Conservation (phyloP, 1,140 invertebrate genomes). For the Homalodisca vitripennis region DNA sequence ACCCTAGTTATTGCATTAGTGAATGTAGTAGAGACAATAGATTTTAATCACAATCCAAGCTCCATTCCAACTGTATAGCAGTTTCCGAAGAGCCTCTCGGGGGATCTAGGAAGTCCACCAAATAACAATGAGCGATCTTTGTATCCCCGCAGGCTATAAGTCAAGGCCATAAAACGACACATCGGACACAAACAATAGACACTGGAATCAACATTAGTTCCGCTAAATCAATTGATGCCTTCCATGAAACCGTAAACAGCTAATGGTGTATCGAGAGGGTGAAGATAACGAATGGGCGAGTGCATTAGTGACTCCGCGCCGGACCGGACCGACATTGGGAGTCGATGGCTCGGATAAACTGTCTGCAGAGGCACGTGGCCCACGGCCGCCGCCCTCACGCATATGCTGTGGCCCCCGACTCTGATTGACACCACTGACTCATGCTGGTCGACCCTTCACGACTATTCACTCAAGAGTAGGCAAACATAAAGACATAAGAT, state of each 20-base stretch:
- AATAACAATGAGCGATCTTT: not conserved
- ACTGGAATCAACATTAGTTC: constrained; percentile 7
- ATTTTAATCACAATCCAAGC: no score
- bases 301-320: constrained; percentile 1
- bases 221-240: constrained; percentile 24
- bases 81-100: no score
- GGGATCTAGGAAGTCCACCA: no score
- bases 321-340: not conserved
- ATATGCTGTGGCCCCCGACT: no score
- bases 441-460: no score
- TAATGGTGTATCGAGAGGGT: constrained; percentile 13
- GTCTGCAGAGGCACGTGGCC: not conserved
- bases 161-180: constrained; percentile 17
- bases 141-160: not conserved
- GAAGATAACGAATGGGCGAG: not conserved
- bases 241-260: constrained; percentile 23
- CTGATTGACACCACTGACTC: no score
- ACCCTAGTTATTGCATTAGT: no score
- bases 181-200: constrained; percentile 20
- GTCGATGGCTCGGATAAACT: not conserved
- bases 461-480: no score
- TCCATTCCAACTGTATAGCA: no score
- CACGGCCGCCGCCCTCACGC: not conserved
- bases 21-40: no score
- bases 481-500: no score